Percentiles rank a stretch among this genome's conserved stretches.
phyloP scores from a whole-genome alignment of 2,888 invertebrate species.

The Drosophila borealis region DNA sequence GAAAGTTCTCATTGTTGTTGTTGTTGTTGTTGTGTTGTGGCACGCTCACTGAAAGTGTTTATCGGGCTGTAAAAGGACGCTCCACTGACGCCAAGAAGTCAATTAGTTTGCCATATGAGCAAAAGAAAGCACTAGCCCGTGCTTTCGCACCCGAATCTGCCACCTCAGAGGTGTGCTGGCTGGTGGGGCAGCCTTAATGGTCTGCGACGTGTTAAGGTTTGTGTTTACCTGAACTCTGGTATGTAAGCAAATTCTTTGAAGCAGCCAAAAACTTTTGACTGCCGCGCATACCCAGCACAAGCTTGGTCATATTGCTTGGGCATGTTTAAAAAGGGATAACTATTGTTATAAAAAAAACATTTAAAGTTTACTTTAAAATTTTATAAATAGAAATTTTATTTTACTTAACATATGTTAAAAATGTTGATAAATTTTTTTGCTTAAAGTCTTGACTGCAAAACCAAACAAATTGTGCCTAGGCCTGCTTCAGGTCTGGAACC shows the following conservation, averaged over 20 bases:
- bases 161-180: background rate
- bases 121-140: constrained; percentile 2
- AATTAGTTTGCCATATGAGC: constrained; percentile 66
- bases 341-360: too few species aligned
- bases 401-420: too few species aligned
- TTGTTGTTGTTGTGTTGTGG: constrained; percentile 29
- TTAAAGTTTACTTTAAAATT: too few species aligned
- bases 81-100: constrained; percentile 65
- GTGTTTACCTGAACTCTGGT: constrained; percentile 29
- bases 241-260: constrained; percentile 5
- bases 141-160: too few species aligned
- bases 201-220: constrained; percentile 12
- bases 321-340: too few species aligned
- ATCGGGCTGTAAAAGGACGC: constrained; percentile 72
- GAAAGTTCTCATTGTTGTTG: constrained; percentile 29
- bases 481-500: too few species aligned
- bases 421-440: too few species aligned
- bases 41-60: constrained; percentile 67
- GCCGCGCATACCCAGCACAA: constrained; percentile 8
- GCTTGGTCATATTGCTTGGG: too few species aligned
- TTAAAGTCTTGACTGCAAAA: too few species aligned
- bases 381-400: too few species aligned
- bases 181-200: constrained; percentile 12
- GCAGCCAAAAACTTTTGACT: constrained; percentile 6
- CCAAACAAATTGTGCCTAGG: too few species aligned